Evolutionary conservation across 1,140 invertebrate genomes (phyloP), one percentile per base, ranked within the genome.

Genomic region (Drosophila nigrodunni): DNA sequence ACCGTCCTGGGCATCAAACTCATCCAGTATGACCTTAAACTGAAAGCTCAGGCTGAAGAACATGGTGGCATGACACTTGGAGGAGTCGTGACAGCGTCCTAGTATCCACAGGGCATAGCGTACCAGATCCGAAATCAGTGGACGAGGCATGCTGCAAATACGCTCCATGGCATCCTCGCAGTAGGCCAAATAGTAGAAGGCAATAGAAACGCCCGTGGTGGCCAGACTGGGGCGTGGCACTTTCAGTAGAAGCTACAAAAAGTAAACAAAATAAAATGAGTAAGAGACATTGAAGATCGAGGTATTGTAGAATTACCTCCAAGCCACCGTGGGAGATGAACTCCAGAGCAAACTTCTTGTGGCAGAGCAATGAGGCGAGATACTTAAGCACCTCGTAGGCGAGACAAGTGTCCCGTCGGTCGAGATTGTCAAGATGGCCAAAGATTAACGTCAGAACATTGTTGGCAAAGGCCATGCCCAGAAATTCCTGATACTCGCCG

Each of bases 121-220:
- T 11, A 98, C 97, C 25, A 98, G 92, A 87, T 97, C 95, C 2
- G 94, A 94, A 7, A 98, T 94, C 1, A 97, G 94, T 72, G 95
- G 94, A 78, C 97, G 94, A 3, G 97, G 96, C 81, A 98, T 93
- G 6, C 96, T 93, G 88, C 98, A 98, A 5, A 99, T 97, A 75
- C 97, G 94, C 93, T 99, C 98, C 97, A 99, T 98, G 0, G 98
- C 97, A 93, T 99, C 98, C 92, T 99, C 98, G 93, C 97, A 98
- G 93, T 99, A 99, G 0, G 98, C 97, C 47, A 99, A 93, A 93
- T 99, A 99, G 93, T 99, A 99, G 5, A 99, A 94, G 91, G 98
- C 98, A 65, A 99, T 97, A 0, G 98, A 98, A 8, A 99, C 98
- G 9, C 98, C 98, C 2, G 98, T 98, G 0, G 98, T 97, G 2